Evolutionary conservation across 2,113 vertebrate genomes (phyloP).

Genomic region (Ammospiza nelsoni): DNA sequence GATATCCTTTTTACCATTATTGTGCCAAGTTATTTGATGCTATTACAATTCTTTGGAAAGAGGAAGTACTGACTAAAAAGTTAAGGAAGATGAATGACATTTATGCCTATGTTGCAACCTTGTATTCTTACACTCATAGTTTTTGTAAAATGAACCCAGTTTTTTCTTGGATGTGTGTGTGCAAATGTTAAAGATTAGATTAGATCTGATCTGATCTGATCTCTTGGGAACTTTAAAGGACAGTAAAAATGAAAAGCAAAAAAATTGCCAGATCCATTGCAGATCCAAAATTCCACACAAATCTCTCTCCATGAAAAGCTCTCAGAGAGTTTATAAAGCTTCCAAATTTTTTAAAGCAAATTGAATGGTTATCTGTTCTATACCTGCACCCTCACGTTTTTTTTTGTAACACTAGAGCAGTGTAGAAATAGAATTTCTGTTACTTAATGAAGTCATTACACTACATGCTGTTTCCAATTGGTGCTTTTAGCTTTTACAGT

Average conservation of each 20-base stretch:
- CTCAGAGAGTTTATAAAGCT: background rate
- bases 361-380: background rate
- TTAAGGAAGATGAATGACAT: background rate
- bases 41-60: background rate
- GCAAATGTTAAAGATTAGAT: background rate
- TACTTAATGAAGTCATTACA: background rate
- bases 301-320: background rate
- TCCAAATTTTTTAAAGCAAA: background rate
- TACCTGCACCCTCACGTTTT: background rate
- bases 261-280: background rate
- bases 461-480: background rate
- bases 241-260: background rate
- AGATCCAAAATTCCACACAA: background rate
- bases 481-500: background rate
- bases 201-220: background rate
- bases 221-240: background rate
- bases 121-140: background rate
- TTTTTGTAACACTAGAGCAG: background rate
- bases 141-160: background rate
- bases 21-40: background rate
- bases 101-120: background rate
- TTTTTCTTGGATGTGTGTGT: background rate
- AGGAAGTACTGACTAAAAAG: background rate
- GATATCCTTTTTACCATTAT: slow-evolving; percentile 85
- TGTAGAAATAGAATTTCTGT: background rate